phyloP scores from a whole-genome alignment of 2,888 invertebrate species.

The Drosophila bunnanda region DNA sequence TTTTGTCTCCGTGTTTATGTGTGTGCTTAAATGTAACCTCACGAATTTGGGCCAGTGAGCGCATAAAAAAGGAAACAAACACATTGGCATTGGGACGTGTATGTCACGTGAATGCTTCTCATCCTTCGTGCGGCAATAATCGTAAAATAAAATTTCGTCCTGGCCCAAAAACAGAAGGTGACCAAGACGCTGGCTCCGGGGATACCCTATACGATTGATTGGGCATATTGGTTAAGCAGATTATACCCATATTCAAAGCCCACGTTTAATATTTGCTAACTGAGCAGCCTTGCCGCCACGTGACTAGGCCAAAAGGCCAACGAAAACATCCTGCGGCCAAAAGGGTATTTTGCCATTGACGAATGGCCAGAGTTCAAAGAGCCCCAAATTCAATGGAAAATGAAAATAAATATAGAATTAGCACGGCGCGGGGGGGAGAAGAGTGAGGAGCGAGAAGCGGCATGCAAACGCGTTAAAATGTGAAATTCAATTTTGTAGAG shows the following conservation, averaged over 20 bases:
- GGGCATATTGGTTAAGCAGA: slow-evolving; percentile 3
- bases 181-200: slow-evolving; percentile 32
- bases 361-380: slow-evolving; percentile 56
- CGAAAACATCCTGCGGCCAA: slow-evolving; percentile 34
- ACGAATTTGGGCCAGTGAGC: slow-evolving; percentile 56
- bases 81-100: slow-evolving; percentile 35
- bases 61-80: slow-evolving; percentile 36
- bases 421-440: slow-evolving; percentile 40
- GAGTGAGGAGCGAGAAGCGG: slow-evolving; percentile 24
- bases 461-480: slow-evolving; percentile 75
- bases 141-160: slow-evolving; percentile 57
- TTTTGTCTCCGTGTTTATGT: slow-evolving; percentile 14
- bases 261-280: neutral
- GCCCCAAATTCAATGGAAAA: slow-evolving; percentile 45
- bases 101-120: slow-evolving; percentile 42
- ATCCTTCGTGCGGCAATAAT: slow-evolving; percentile 45
- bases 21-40: slow-evolving; percentile 61
- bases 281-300: neutral
- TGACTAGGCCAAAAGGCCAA: slow-evolving; percentile 10
- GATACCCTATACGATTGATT: slow-evolving; percentile 10
- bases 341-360: slow-evolving; percentile 39
- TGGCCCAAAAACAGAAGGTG: slow-evolving; percentile 41
- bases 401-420: slow-evolving; percentile 66
- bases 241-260: neutral
- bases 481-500: slow-evolving; percentile 48